Conservation (phyloP, 2,888 invertebrate genomes). For the Zygaena filipendulae region DNA sequence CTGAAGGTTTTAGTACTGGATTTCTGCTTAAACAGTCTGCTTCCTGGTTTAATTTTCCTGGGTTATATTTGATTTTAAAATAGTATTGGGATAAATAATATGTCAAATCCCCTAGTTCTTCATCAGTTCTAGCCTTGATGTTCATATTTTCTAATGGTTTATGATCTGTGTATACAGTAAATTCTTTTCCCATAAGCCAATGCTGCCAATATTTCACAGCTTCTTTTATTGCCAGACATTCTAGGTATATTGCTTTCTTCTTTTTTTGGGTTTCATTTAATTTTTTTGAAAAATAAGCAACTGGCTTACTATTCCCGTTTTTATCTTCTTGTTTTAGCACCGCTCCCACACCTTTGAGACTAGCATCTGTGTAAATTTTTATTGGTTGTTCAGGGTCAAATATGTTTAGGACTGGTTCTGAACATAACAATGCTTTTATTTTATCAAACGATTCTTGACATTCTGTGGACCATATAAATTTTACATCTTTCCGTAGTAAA, state of each 20-base stretch:
- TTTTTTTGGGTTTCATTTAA: constrained; percentile 11
- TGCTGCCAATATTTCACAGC: constrained; percentile 18
- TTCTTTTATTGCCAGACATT: constrained; percentile 17
- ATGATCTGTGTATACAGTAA: constrained; percentile 18
- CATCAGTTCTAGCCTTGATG: constrained; percentile 11
- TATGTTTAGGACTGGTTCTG: constrained; percentile 11
- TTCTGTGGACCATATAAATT: constrained; percentile 6
- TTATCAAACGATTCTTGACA: constrained; percentile 10
- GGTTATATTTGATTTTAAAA: constrained; percentile 6
- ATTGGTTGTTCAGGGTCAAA: constrained; percentile 10
- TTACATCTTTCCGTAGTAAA: constrained; percentile 5
- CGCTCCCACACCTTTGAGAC: constrained; percentile 7
- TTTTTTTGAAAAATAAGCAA: constrained; percentile 7
- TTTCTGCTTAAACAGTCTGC: constrained; percentile 1
- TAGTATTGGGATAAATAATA: constrained; percentile 12
- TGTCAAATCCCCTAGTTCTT: constrained; percentile 8
- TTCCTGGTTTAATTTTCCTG: constrained; percentile 3
- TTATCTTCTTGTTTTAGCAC: constrained; percentile 7
- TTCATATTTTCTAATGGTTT: constrained; percentile 14
- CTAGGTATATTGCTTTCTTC: constrained; percentile 14
- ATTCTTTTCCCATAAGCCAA: constrained; percentile 15
- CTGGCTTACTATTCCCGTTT: neutral
- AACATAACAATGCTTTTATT: constrained; percentile 12
- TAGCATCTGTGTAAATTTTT: constrained; percentile 12
- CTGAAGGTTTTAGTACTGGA: neutral